Base-by-base conservation (phyloP, 2,888 invertebrate genomes). In the Heteromurus nitidus region DNA sequence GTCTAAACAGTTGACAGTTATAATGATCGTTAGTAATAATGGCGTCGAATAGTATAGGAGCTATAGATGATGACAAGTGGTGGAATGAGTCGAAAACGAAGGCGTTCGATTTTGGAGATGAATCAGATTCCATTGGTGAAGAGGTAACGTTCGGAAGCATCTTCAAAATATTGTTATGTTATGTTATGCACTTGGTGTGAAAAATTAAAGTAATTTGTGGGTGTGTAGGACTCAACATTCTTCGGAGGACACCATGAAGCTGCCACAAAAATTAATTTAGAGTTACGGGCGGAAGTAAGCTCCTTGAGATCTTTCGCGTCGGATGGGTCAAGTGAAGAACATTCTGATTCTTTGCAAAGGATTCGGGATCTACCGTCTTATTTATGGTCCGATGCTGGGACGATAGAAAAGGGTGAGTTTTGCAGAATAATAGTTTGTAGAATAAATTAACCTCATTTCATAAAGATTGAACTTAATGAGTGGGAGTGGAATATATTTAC, bases 61-160 rank as follows among this genome's bases (percentile, higher is more conserved):
- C 30, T 3, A 47, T 70, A 36, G 83, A 83, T 53, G 86, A 86
- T 75, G 86, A 87, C 22, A 83, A 85, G 11, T 87, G 82, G 73
- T 95, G 95, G 95, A 93, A 94, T 88, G 92, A 92, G 87, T 93
- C 93, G 16, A 86, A 84, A 22, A 85, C 86, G 20, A 92, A 92
- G 85, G 93, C 93, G 0, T 94, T 95, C 86, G 93, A 92, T 88
- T 95, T 95, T 88, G 95, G 95, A 86, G 94, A 94, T 42, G 87
- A 87, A 22, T 55, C 82, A 7, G 86, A 87, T 24, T 75, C 74
- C 1, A 64, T 79, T 82, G 94, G 80, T 47, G 80, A 94, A 86
- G 93, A 94, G 87, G 93, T 93, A 88, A 26, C 47, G 18, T 64
- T 26, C 3, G 47, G 44, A 55, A 16, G n/a, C n/a, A 11, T 65